These are phyloP conservation scores for Thunnus albacares DNA, from an alignment of 2,797 vertebrate species.

Conservation along the genomic window DNA sequence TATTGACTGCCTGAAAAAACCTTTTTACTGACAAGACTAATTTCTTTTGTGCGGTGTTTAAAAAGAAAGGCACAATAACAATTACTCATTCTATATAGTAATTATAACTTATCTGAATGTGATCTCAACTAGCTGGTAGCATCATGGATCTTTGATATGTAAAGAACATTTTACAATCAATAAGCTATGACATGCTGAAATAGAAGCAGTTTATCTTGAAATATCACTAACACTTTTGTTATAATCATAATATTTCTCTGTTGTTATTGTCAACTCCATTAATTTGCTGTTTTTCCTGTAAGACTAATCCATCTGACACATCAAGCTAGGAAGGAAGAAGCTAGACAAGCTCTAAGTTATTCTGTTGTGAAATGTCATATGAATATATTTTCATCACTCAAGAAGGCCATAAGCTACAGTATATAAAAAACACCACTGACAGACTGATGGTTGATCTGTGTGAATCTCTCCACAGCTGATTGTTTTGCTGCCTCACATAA, in stretches of 20 bases:
- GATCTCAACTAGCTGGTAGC: neutral
- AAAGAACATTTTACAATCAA: neutral
- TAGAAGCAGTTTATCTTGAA: neutral
- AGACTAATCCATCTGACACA: constrained; percentile 2
- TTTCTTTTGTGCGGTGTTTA: neutral
- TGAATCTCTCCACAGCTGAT: constrained; percentile 20
- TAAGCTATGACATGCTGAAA: neutral
- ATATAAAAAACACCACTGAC: constrained; percentile 14
- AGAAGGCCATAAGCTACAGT: neutral
- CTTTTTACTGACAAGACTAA: neutral
- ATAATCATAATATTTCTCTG: neutral
- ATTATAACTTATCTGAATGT: neutral
- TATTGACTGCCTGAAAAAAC: neutral
- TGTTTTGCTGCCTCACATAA: constrained; percentile 31
- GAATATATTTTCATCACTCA: constrained; percentile 5
- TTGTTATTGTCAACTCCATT: neutral
- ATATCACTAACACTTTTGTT: neutral
- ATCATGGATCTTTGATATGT: neutral
- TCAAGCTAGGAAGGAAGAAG: neutral
- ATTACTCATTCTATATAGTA: neutral
- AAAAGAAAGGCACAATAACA: neutral
- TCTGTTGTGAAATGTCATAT: neutral
- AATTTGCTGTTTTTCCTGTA: neutral
- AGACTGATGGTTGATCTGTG: constrained; percentile 17
- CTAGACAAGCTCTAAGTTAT: neutral